Evolutionary conservation across 2,888 invertebrate species (phyloP), one percentile per base, ranked within the genome.

Genomic region (Zonitis immaculata): DNA sequence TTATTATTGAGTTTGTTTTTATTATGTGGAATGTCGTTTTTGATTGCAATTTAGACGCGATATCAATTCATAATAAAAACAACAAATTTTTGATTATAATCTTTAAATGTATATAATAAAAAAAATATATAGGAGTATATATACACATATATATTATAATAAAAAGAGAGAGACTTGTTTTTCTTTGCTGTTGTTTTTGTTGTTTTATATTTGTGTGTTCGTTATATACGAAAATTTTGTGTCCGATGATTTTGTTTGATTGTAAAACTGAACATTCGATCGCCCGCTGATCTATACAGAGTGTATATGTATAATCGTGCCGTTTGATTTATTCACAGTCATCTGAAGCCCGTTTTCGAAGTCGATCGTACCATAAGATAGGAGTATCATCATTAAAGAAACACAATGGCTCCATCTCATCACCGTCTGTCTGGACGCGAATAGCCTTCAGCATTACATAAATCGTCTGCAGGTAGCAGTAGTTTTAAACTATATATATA

Each of bases 401-500:
- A 60, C 60, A 60, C 60, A 60, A 60, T 60, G 54, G 60, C 52
- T 44, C 55, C 56, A 52, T 48, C 52, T 58, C 58, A 54, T 54
- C 60, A 56, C 56, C 49, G 52, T 43, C 44, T 44, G 44, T 44
- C 44, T 44, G 49, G 47, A 47, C 48, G 56, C 52, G 56, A 52
- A 56, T 56, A 49, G 64, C 63, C 63, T 57, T 59, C 57, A 61
- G 64, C 62, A 60, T 49, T 58, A 69, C 69, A 71, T 71, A 71
- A 71, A 71, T 71, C 69, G 66, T 66, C 66, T 61, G 66, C 68
- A 69, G 70, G 69, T 69, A 68, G 68, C 66, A 66, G 67, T 68
- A 66, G 66, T 62, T 42, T 18, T 35, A 35, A 35, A 35, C n/a
- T n/a, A n/a, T n/a, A n/a, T n/a, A n/a, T n/a, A n/a, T n/a, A n/a